Base-by-base conservation (phyloP, 2,888 invertebrate genomes). In the Drosophila pseudotakahashii region DNA sequence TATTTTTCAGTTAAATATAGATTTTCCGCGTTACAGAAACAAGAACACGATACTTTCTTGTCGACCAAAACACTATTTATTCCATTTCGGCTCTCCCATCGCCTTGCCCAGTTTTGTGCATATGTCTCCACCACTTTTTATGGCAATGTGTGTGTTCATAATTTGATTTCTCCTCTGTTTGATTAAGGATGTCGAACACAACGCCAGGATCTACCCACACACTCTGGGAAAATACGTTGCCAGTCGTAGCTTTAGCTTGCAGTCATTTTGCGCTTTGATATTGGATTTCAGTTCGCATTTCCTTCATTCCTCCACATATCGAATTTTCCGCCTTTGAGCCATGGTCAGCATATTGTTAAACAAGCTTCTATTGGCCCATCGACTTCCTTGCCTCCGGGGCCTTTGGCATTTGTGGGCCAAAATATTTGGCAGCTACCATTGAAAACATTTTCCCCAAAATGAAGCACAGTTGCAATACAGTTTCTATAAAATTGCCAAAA, bases 161-260 rank as follows among this genome's bases (percentile, higher is more conserved):
- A 82, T 79, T 79, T 68, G 77, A 77, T 81, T 84, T 64, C 68
- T 61, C 42, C 50, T 53, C 72, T 51, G 66, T 73, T 73, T 86
- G 87, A 86, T 78, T 86, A 81, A 71, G 68, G 66, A 75, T 69
- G 82, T 76, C 58, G 67, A 53, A 45, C 48, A 50, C 36, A 64
- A n/a, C 23, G 7, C 37, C 42, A 19, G 36, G 10, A 59, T 39
- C 58, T 32, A 58, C 41, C 36, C 23, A 51, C 54, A 42, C 39
- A 45, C 11, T 54, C 63, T 52, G 39, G 66, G 19, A 44, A 50
- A 39, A 50, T 37, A 59, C 47, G 19, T 30, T 60, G 45, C 19
- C 37, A 36, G 19, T 61, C 32, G 58, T 36, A 48, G 44, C 51
- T 52, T 59, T 61, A 39, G 78, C 80, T 76, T 66, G 73, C 75